Conservation (phyloP, 1,140 invertebrate genomes). For the Bombyx mandarina region DNA sequence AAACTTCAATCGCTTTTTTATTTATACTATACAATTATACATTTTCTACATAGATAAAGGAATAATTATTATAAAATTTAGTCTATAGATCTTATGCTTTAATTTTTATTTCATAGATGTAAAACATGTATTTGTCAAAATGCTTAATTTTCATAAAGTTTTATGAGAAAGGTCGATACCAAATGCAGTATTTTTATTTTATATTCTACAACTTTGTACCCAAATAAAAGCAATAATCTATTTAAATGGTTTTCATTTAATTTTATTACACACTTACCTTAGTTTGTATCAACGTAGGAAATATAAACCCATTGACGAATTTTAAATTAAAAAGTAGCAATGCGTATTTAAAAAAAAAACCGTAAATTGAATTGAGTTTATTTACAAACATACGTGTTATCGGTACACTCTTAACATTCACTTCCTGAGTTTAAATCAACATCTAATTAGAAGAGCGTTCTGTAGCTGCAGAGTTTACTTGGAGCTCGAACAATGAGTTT, state of each 20-base stretch:
- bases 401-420: constrained; percentile 22
- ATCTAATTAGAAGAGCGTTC: too few relatives aligned
- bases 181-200: constrained; percentile 71
- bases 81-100: constrained; percentile 61
- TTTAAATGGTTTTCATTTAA: neutral
- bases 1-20: constrained; percentile 68
- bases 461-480: too few relatives aligned
- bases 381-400: constrained; percentile 46
- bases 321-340: neutral
- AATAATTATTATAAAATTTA: constrained; percentile 44
- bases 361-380: constrained; percentile 6
- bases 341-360: neutral
- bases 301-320: neutral
- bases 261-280: constrained; percentile 1
- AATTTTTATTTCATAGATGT: constrained; percentile 63
- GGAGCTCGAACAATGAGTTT: constrained; percentile 20
- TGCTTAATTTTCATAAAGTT: constrained; percentile 69
- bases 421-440: constrained; percentile 22
- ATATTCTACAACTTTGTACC: constrained; percentile 69
- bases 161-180: constrained; percentile 64
- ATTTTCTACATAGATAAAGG: constrained; percentile 66
- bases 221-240: constrained; percentile 67
- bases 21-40: constrained; percentile 69
- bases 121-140: constrained; percentile 62
- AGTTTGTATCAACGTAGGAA: neutral